Base-by-base conservation (phyloP, 1,140 invertebrate species). In the Heliothis subflexa region DNA sequence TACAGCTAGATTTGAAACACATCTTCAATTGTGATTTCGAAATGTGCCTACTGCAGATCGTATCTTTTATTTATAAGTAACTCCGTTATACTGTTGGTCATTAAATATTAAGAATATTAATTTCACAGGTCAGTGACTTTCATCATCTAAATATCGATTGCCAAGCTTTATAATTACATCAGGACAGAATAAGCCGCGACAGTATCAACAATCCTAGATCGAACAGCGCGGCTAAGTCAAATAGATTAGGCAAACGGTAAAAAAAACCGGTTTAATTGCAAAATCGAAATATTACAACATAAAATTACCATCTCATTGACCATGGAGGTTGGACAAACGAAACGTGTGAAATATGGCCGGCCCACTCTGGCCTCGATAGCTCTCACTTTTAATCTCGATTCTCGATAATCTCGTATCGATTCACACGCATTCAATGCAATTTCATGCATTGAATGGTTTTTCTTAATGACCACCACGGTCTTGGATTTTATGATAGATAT, bases 221-320 rank as follows among this genome's bases (percentile, higher is more conserved):
- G n/a, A 54, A 54, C 45, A 52, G 12, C 16, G 16, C 40, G 40
- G 11, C 45, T 62, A 11, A 66, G 50, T 52, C 28, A 59, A 64
- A 47, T 25, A 40, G 66, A 78, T 78, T 72, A 72, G 75, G 68
- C 76, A 80, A 82, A 83, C 75, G 74, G 72, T 78, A 76, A 77
- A 80, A n/a, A 82, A 77, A 83, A 86, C 83, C 70, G 75, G 81
- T 86, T 84, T 74, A 49, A 72, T 75, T 81, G 78, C 79, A 71
- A 81, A 78, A 84, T 78, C 40, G 52, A 76, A 81, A 74, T 66
- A 83, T 89, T 89, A 91, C 82, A 83, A 85, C 85, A 88, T 80
- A 78, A 80, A 80, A 88, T 89, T 88, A 89, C 80, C 88, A 87
- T 88, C 84, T 89, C 85, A 88, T 87, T 87, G 86, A 86, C 85